These are phyloP conservation scores for Bombus waltoni DNA, from an alignment of 1,140 invertebrate genomes.

Conservation along the genomic window DNA sequence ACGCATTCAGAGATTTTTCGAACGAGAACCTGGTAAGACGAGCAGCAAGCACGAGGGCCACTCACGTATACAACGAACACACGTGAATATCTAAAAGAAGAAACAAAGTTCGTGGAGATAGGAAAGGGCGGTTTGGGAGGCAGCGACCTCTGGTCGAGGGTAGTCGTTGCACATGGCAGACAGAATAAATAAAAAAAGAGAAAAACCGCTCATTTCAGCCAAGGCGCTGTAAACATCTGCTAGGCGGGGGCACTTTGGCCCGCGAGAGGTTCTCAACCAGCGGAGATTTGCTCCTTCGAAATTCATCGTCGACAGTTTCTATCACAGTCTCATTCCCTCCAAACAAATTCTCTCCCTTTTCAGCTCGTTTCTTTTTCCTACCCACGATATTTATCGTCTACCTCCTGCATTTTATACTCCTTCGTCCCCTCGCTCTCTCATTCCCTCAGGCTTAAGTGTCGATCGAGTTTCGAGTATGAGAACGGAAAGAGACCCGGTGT, in stretches of 20 bases:
- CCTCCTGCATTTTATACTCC: conserved; percentile 7
- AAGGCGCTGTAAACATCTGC: conserved; percentile 80
- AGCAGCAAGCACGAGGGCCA: no score
- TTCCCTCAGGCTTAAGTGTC: conserved; percentile 68
- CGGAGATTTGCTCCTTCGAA: background rate
- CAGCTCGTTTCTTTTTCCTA: background rate
- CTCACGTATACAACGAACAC: background rate
- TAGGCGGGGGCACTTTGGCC: conserved; percentile 69
- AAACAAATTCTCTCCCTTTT: background rate
- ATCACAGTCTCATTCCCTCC: conserved; percentile 7
- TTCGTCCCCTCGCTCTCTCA: background rate
- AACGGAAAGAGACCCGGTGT: conserved; percentile 78
- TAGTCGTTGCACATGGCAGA: conserved; percentile 73
- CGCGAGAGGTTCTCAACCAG: conserved; percentile 53
- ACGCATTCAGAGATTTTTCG: conserved; percentile 8
- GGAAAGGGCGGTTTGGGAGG: conserved; percentile 58
- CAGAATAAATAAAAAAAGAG: conserved; percentile 76
- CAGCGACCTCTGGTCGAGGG: conserved; percentile 65
- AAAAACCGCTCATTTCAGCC: conserved; percentile 76
- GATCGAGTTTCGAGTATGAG: conserved; percentile 79
- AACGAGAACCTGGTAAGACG: no score
- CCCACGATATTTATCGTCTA: conserved; percentile 44
- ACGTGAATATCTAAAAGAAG: conserved; percentile 11
- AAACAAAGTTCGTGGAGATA: conserved; percentile 22
- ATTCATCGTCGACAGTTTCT: conserved; percentile 5